Evolutionary conservation across 1,140 invertebrate species (phyloP), one percentile per base, ranked within the genome.

Genomic region (Hypsibius dujardini): DNA sequence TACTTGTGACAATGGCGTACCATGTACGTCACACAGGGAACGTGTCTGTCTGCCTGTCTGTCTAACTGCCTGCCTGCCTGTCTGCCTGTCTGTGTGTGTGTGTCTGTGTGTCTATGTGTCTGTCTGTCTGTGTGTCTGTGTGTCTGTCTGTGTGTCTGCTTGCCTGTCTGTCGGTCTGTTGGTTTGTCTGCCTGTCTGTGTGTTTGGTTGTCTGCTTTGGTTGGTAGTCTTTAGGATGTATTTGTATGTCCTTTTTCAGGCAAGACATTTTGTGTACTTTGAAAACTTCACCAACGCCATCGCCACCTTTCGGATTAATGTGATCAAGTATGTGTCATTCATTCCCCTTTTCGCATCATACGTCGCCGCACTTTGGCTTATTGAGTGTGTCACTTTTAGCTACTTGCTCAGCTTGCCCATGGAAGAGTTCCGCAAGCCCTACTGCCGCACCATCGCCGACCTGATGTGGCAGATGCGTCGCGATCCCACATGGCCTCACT

Each of bases 381-480:
- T 28, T 28, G 28, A 28, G 28, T 28, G 28, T 28, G 28, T 28
- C 28, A 28, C n/a, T 56, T 56, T 12, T n/a, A 56, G 50, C 50
- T 67, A 67, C 42, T 67, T 67, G 62, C 62, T 67, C 62, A 67
- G 3, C 3, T 42, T 67, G 12, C 42, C 62, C 12, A 15, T 67
- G 12, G 62, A 67, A 12, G 62, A 67, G 7, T 67, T 67, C 42
- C 62, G 62, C 42, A 67, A 67, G 62, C 62, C 12, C 3, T 42
- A 12, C 12, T 67, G 62, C 62, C 12, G 42, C 12, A 3, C 12
- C 42, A 67, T 67, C 45, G 62, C 62, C 12, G 62, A 42, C 7
- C 12, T 67, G 12, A 67, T 67, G 62, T 67, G 62, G 62, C 12
- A 12, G 3, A 12, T 67, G 12, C 62, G 62, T 42, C 12, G 42